These are phyloP conservation scores for Acromyrmex heyeri DNA, from an alignment of 1,140 invertebrate species.

Conservation along the genomic window DNA sequence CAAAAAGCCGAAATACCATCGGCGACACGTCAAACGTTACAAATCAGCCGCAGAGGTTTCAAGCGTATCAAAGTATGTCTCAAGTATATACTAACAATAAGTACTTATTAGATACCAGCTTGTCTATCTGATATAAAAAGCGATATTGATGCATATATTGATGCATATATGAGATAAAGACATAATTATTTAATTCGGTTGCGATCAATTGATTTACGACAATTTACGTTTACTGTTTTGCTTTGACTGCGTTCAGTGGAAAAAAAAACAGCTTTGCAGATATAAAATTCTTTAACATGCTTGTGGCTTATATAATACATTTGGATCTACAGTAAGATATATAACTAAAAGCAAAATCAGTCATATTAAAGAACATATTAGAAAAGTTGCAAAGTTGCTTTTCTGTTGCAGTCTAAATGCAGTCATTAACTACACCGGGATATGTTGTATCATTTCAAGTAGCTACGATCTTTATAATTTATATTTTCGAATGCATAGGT, in stretches of 20 bases:
- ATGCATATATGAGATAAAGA: not conserved
- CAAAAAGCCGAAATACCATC: constrained; percentile 67
- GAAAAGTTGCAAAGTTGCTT: no score
- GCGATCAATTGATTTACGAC: not conserved
- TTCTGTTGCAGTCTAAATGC: no score
- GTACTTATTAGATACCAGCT: not conserved
- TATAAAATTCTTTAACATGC: no score
- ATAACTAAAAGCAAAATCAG: no score
- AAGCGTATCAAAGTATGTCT: constrained; percentile 80
- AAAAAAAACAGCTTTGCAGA: no score
- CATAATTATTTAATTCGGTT: not conserved
- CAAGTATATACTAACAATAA: not conserved
- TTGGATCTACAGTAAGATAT: no score
- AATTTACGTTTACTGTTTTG: not conserved
- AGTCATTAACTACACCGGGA: not conserved
- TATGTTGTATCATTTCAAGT: not conserved
- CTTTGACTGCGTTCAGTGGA: no score
- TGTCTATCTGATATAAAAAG: not conserved
- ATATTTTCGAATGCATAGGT: constrained; percentile 72
- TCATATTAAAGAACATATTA: no score
- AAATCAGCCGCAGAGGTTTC: constrained; percentile 69
- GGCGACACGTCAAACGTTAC: constrained; percentile 67
- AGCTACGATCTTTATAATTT: constrained; percentile 30
- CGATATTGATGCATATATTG: not conserved
- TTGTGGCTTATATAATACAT: no score